phyloP scores from a whole-genome alignment of 2,888 invertebrate species.

The Leucoptera coffeella region DNA sequence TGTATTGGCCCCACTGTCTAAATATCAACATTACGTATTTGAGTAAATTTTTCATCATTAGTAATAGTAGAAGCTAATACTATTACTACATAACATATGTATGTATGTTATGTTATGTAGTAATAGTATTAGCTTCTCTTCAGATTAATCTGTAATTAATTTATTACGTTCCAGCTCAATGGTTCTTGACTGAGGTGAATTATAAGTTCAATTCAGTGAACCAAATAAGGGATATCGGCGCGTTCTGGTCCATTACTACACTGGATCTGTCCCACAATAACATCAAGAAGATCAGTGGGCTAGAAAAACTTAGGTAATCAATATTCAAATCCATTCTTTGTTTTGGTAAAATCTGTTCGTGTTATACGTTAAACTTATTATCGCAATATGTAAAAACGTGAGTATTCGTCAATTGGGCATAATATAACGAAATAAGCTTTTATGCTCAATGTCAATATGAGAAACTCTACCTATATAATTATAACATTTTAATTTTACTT shows the following conservation, averaged over 20 bases:
- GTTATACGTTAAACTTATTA: too few species aligned
- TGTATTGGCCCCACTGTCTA: too few species aligned
- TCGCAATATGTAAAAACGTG: too few species aligned
- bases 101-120: not conserved
- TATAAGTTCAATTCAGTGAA: slow-evolving; percentile 52
- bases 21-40: too few species aligned
- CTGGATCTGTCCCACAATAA: slow-evolving; percentile 57
- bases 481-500: too few species aligned
- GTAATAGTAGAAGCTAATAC: not conserved
- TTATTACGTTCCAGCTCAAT: slow-evolving; percentile 33
- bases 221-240: slow-evolving; percentile 41
- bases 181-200: slow-evolving; percentile 57
- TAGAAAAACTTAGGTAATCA: slow-evolving; percentile 48
- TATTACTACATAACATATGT: not conserved
- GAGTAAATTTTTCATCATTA: too few species aligned
- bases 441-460: too few species aligned
- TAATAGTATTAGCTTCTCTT: not conserved
- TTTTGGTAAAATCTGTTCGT: too few species aligned
- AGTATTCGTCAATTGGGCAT: too few species aligned
- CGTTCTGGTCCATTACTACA: slow-evolving; percentile 57
- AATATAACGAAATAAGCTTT: too few species aligned
- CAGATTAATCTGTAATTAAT: not conserved
- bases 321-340: too few species aligned
- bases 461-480: too few species aligned
- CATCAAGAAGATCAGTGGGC: slow-evolving; percentile 47